A percentile compares a stretch with the other conserved stretches of the same genome.
Evolutionary conservation across 2,113 vertebrate genomes (phyloP).

Genomic region (Tachysurus fulvidraco): DNA sequence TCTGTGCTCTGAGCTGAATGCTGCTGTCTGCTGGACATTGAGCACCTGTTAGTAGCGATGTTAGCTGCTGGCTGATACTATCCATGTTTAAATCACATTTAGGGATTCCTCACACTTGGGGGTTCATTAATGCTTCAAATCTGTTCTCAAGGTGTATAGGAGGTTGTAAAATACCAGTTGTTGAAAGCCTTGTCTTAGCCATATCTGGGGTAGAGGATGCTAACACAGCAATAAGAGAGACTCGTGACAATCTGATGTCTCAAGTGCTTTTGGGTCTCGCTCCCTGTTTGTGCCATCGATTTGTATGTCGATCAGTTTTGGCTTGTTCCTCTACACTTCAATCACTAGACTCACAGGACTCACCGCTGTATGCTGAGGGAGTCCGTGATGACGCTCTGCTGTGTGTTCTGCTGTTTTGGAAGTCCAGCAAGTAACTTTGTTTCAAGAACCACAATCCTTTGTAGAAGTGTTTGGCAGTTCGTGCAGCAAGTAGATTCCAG

Average conservation of each 20-base stretch:
- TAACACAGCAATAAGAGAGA: background rate
- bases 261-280: slow-evolving; percentile 32
- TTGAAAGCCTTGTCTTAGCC: background rate
- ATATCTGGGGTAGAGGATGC: slow-evolving; percentile 20
- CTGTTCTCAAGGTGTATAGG: slow-evolving; percentile 13
- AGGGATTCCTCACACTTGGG: background rate
- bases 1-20: slow-evolving; percentile 10
- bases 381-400: slow-evolving; percentile 7
- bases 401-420: slow-evolving; percentile 1
- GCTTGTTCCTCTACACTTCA: background rate
- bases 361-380: slow-evolving; percentile 15
- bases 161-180: slow-evolving; percentile 2
- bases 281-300: slow-evolving; percentile 37
- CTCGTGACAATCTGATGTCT: slow-evolving; percentile 28
- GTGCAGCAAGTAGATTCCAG: background rate
- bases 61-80: slow-evolving; percentile 29
- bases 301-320: background rate
- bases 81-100: slow-evolving; percentile 10
- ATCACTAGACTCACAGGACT: slow-evolving; percentile 14
- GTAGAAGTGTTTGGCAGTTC: slow-evolving; percentile 22
- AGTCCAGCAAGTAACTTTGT: slow-evolving; percentile 20
- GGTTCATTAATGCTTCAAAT: background rate
- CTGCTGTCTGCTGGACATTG: slow-evolving; percentile 2
- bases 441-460: slow-evolving; percentile 33
- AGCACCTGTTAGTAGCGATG: slow-evolving; percentile 5